Conservation (phyloP, 2,797 vertebrate species). For the Fratercula arctica region DNA sequence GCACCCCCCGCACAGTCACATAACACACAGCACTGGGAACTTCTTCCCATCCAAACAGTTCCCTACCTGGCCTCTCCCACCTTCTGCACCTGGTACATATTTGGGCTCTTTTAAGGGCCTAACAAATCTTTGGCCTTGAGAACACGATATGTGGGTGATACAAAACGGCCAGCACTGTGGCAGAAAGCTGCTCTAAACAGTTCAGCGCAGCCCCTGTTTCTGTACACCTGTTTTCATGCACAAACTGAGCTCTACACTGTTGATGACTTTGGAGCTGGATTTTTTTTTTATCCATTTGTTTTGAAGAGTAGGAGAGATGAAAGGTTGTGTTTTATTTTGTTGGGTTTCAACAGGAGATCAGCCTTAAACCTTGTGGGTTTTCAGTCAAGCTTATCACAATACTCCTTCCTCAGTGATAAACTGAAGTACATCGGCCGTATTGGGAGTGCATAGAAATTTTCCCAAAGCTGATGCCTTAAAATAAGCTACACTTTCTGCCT, state of each 20-base stretch:
- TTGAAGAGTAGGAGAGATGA: background rate
- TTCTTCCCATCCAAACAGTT: background rate
- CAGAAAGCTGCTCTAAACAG: background rate
- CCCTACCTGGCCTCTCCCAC: background rate
- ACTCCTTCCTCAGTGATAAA: background rate
- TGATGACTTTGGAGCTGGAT: background rate
- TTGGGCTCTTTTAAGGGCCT: background rate
- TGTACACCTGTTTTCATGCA: background rate
- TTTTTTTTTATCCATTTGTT: background rate
- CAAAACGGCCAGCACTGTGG: fast-evolving
- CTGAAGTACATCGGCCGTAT: background rate
- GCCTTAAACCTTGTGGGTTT: background rate
- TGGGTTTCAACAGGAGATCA: background rate
- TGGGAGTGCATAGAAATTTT: background rate
- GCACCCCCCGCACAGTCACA: fast-evolving
- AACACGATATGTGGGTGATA: background rate
- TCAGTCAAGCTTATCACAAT: background rate
- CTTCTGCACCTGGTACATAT: background rate
- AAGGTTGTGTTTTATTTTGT: background rate
- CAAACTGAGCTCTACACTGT: background rate
- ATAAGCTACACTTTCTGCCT: background rate
- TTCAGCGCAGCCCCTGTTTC: background rate
- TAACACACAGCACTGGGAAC: background rate
- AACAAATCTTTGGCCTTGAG: background rate
- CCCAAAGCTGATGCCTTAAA: background rate